Conservation (phyloP, 1,140 invertebrate genomes). For the Onthophagus taurus region DNA sequence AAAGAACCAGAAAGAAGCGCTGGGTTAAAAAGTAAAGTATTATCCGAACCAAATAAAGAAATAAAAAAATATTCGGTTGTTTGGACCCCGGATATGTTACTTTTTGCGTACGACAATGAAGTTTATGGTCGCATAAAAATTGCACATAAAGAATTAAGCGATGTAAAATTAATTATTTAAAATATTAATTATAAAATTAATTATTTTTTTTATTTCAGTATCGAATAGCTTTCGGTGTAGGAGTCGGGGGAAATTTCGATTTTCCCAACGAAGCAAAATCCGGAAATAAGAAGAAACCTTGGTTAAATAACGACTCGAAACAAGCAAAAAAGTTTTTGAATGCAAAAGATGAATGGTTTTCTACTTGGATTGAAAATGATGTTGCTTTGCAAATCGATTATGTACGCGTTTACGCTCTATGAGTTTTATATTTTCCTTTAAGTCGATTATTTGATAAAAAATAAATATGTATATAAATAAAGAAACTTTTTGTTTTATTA, state of each 20-base stretch:
- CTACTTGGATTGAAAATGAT: conserved; percentile 21
- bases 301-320: conserved; percentile 17
- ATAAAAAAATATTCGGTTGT: too few species aligned
- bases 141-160: too few species aligned
- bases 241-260: conserved; percentile 23
- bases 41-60: conserved; percentile 6
- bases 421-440: too few species aligned
- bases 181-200: too few species aligned
- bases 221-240: conserved; percentile 24
- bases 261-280: conserved; percentile 26
- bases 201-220: conserved; percentile 22
- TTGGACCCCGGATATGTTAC: too few species aligned
- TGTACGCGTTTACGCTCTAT: conserved; percentile 23
- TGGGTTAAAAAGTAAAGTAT: conserved; percentile 16
- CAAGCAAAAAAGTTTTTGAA: conserved; percentile 21
- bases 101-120: too few species aligned
- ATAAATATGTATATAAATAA: too few species aligned
- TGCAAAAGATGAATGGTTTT: conserved; percentile 17
- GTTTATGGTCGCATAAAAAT: too few species aligned
- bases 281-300: conserved; percentile 20
- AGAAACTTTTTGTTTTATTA: too few species aligned
- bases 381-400: conserved; percentile 22
- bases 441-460: too few species aligned
- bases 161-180: too few species aligned
- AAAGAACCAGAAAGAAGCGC: conserved; percentile 19